Evolutionary conservation across 2,113 vertebrate genomes (phyloP), one percentile per base, ranked within the genome.

Genomic region (Brevimyrus niger): DNA sequence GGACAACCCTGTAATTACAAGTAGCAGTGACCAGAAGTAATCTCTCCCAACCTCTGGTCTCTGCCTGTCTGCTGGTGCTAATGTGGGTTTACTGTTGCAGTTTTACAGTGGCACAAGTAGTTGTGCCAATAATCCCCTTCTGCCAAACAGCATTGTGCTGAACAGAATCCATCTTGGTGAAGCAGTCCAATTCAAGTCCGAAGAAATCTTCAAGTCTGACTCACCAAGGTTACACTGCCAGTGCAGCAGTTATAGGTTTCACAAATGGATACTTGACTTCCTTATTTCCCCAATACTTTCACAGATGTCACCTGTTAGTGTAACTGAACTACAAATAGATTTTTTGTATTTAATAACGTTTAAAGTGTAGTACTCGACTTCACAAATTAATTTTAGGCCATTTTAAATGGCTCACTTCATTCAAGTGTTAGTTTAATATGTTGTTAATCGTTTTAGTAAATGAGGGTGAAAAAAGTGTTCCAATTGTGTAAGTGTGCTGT

Each of bases 101-200:
- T 87, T 89, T 90, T 91, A 87, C 90, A 91, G 27, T 85, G 86
- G 86, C 27, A 46, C 21, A n/a, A 0, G 69, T 8, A 61, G 44
- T 27, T 51, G 44, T 38, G 31, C 44, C 17, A n/a, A 69, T 44
- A 51, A 27, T 4, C 58, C 46, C 4, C 19, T 50, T 38, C 27
- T 38, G 89, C 80, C 50, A 88, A 69, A 27, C 61, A 27, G 90
- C 88, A 86, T 7, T 31, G 50, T 87, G 82, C 89, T 89, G 76
- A 76, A 50, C n/a, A 13, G 89, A 91, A 48, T 87, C 80, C 42
- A 76, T 47, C 31, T 38, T 91, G 82, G 83, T 88, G 38, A 42
- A 65, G 50, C n/a, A 58, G 48, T 83, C 17, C 44, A 84, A 88
- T 88, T 83, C 48, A 48, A 73, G 6, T 3, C 8, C 27, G 44